These are phyloP conservation scores for Acrocephalus kingi DNA, from an alignment of 2,113 vertebrate species.

Conservation along the genomic window DNA sequence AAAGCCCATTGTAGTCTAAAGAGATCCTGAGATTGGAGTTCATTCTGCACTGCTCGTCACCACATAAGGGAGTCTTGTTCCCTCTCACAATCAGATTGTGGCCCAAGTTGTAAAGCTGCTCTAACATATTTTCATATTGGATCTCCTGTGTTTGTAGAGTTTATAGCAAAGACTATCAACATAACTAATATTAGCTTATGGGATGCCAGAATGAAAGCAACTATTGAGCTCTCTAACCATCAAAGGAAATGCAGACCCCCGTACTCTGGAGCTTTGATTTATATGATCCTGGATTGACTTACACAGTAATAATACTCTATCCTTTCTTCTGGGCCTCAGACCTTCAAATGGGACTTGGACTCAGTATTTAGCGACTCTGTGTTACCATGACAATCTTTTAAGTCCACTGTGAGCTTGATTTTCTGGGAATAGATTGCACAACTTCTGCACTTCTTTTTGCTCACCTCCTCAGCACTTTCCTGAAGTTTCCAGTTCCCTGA, in stretches of 20 bases:
- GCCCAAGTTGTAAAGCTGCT: conserved; percentile 44
- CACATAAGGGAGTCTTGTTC: conserved; percentile 45
- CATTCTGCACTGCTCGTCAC: conserved; percentile 6
- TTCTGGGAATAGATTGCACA: not conserved
- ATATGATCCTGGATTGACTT: not conserved
- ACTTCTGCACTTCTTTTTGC: not conserved
- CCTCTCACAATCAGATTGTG: conserved; percentile 49
- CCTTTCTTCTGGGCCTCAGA: conserved; percentile 37
- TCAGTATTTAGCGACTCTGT: conserved; percentile 64
- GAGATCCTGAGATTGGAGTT: not conserved
- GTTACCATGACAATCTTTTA: conserved; percentile 53
- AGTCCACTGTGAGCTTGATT: not conserved
- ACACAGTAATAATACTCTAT: conserved; percentile 19
- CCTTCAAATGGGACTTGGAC: conserved; percentile 4
- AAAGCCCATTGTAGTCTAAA: conserved; percentile 31
- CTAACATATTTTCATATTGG: conserved; percentile 11
- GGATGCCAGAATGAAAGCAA: conserved; percentile 56
- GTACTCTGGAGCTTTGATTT: conserved; percentile 13
- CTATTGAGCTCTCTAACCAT: conserved; percentile 55
- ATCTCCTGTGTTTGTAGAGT: not conserved
- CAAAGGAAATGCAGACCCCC: conserved; percentile 35
- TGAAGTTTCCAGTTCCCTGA: not conserved
- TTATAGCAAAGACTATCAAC: conserved; percentile 40
- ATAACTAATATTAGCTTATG: conserved; percentile 45
- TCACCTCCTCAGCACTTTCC: conserved; percentile 1